Conservation (phyloP, 1,140 invertebrate genomes). For the Apis cerana region DNA sequence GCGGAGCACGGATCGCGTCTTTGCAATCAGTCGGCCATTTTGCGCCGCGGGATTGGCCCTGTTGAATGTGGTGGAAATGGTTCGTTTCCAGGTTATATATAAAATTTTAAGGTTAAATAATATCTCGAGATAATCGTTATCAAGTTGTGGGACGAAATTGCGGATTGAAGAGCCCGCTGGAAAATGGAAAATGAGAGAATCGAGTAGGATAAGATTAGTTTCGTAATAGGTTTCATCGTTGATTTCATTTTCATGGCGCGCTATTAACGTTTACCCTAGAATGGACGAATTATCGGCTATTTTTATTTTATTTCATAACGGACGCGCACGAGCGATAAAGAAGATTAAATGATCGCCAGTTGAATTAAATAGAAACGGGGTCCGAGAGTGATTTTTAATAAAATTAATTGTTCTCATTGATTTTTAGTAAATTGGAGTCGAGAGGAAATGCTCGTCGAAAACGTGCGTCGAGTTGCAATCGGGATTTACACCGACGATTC, state of each 20-base stretch:
- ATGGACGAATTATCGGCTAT: conserved; percentile 1
- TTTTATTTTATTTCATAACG: background rate
- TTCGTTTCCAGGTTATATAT: too few relatives aligned
- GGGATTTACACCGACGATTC: background rate
- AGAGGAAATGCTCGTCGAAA: background rate
- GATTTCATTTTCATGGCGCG: background rate
- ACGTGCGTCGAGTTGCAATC: background rate
- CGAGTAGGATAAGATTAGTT: background rate
- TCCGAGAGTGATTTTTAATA: conserved; percentile 52
- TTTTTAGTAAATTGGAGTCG: conserved; percentile 19
- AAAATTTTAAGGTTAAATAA: background rate
- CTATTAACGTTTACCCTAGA: conserved; percentile 15
- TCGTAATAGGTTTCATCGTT: background rate
- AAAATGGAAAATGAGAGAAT: too few relatives aligned
- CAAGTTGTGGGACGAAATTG: too few relatives aligned
- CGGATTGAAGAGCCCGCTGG: too few relatives aligned
- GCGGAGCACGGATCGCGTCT: conserved; percentile 62
- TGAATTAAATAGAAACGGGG: conserved; percentile 29
- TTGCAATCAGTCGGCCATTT: conserved; percentile 61
- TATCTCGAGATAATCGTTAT: background rate
- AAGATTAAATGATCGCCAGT: conserved; percentile 11
- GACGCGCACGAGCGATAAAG: background rate
- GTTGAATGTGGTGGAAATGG: conserved; percentile 2
- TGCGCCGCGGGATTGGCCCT: background rate
- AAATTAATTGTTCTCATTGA: conserved; percentile 45